Base-by-base conservation (phyloP, 2,113 vertebrate species). In the Rhabdornis inornatus region DNA sequence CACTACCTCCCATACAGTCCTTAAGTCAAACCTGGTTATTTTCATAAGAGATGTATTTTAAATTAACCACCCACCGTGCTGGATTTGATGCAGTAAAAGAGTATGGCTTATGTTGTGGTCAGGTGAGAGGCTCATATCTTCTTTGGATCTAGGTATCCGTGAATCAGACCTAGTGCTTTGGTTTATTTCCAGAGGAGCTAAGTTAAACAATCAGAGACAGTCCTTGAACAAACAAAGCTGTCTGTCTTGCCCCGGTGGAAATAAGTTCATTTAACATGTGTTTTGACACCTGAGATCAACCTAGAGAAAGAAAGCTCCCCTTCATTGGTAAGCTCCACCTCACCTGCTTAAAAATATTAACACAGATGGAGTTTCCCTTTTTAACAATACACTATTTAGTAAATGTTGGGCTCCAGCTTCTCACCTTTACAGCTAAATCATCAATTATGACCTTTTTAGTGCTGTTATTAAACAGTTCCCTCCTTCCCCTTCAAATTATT, bases 381-480 rank as follows among this genome's bases (percentile, higher is more conserved):
- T 70, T 35, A 92, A 97, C 93, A 96, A 96, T 92, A 53, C 68
- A 56, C 91, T 94, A 87, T 96, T 97, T 96, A 96, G 94, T 57
- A 53, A 47, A 76, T 52, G 85, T 31, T 55, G 30, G 64, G 17
- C 44, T 85, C 95, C 77, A 83, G 60, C 75, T 55, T 95, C 77
- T 94, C 85, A 74, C 86, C 63, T 95, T 66, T 49, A 74, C 42
- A 86, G 64, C 61, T 76, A 74, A 81, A 94, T 76, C 76, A 64
- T 96, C 94, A 94, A 95, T 97, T 92, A 94, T 35, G 53, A 86
- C n/a, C 40, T 82, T 88, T 93, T 89, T 91, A 94, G 80, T 91
- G 50, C 40, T 81, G 49, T 86, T 81, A 81, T 81, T 87, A 84
- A 83, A 40, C 57, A 61, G 59, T 47, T 56, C 28, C 55, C 85